A percentile compares a stretch with the other conserved stretches of the same genome.
These are phyloP conservation scores for Percopsis transmontana DNA, from an alignment of 2,113 vertebrate genomes.

Conservation along the genomic window DNA sequence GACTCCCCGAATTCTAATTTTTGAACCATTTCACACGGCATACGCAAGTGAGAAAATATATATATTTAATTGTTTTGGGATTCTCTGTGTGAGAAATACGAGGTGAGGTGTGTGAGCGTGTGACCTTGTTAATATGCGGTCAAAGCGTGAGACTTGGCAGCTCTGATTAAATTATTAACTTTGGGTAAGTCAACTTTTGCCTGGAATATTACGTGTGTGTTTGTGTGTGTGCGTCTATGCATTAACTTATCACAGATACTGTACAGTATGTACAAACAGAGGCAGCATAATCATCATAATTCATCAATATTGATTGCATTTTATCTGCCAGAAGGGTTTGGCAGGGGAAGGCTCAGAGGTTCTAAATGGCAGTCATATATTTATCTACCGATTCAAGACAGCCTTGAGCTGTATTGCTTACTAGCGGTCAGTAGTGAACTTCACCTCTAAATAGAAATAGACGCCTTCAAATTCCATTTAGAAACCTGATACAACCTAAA, in stretches of 20 bases:
- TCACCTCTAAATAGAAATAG: conserved; percentile 19
- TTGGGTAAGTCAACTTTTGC: conserved; percentile 17
- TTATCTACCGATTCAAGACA: conserved; percentile 29
- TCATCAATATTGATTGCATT: conserved; percentile 38
- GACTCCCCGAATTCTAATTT: too few species aligned
- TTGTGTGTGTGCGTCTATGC: not conserved
- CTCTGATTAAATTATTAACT: conserved; percentile 24
- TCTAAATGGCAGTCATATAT: conserved; percentile 23
- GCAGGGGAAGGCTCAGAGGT: not conserved
- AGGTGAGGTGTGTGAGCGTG: too few species aligned
- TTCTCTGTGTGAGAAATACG: too few species aligned
- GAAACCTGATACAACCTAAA: too few species aligned
- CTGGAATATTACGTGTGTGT: not conserved
- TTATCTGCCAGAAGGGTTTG: conserved; percentile 14
- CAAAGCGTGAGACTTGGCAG: conserved; percentile 25
- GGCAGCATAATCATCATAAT: conserved; percentile 14
- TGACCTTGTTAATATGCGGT: conserved; percentile 9
- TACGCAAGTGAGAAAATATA: too few species aligned
- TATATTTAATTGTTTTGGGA: too few species aligned
- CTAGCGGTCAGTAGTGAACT: conserved; percentile 28
- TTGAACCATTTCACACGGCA: too few species aligned
- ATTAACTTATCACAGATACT: conserved; percentile 1
- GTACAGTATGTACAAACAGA: conserved; percentile 18
- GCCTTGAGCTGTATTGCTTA: conserved; percentile 1
- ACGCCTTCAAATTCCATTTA: too few species aligned